A percentile compares a stretch with the other conserved stretches of the same genome.
Evolutionary conservation across 2,797 vertebrate species (phyloP).

Genomic region (Peromyscus attwateri): DNA sequence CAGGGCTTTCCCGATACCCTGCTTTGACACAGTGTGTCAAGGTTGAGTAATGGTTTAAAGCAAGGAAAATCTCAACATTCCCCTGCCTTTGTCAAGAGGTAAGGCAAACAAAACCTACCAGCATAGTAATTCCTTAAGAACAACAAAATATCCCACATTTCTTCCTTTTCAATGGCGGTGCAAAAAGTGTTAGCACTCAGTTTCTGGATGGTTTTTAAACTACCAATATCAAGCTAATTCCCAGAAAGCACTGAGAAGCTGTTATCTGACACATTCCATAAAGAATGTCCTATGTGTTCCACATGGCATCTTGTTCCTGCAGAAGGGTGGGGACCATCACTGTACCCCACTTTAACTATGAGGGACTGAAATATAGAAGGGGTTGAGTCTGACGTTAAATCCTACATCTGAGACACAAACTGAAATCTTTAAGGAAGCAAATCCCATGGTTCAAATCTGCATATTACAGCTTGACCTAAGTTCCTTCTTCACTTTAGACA

Average conservation of each 20-base stretch:
- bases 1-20: neutral
- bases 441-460: neutral
- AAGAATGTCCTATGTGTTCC: neutral
- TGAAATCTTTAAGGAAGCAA: neutral
- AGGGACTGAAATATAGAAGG: neutral
- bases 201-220: neutral
- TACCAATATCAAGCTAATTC: neutral
- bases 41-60: neutral
- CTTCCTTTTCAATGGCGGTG: neutral
- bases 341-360: neutral
- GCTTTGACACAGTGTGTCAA: neutral
- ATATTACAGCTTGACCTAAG: neutral
- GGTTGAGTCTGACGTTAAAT: neutral
- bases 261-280: neutral
- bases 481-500: neutral
- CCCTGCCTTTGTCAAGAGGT: neutral
- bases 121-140: neutral
- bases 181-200: neutral
- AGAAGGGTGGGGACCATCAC: neutral
- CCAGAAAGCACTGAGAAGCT: neutral
- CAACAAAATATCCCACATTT: neutral
- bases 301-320: neutral
- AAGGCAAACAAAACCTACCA: neutral
- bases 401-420: neutral
- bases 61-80: neutral